phyloP scores from a whole-genome alignment of 2,113 vertebrate species.

The Heteronetta atricapilla region DNA sequence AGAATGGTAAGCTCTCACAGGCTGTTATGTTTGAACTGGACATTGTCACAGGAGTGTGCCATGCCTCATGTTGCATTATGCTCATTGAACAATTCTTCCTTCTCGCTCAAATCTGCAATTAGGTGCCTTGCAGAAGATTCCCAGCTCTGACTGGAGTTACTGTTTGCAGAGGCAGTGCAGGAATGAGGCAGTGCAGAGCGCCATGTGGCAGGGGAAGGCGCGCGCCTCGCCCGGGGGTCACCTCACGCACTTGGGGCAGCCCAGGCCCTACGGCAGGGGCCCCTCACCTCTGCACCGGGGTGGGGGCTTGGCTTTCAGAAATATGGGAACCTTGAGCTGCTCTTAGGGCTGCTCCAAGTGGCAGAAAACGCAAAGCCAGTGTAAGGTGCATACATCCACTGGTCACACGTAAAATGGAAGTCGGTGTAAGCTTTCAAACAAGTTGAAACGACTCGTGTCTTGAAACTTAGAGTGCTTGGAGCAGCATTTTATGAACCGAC shows the following conservation, averaged over 20 bases:
- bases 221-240: neutral
- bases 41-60: neutral
- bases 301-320: neutral
- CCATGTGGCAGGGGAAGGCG: neutral
- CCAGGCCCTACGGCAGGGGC: neutral
- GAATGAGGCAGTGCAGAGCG: neutral
- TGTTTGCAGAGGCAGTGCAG: neutral
- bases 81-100: neutral
- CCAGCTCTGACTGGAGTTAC: neutral
- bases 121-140: neutral
- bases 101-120: neutral
- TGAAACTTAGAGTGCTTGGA: neutral
- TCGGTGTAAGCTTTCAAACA: neutral
- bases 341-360: neutral
- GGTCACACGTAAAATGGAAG: no score
- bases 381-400: neutral
- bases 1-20: neutral
- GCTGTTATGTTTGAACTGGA: neutral
- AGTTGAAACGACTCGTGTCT: neutral
- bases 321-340: neutral
- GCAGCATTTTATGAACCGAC: neutral
- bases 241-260: neutral
- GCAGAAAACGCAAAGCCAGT: neutral
- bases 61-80: neutral
- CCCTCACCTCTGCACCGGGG: no score